phyloP scores from a whole-genome alignment of 2,797 vertebrate species.

The Columba guinea region DNA sequence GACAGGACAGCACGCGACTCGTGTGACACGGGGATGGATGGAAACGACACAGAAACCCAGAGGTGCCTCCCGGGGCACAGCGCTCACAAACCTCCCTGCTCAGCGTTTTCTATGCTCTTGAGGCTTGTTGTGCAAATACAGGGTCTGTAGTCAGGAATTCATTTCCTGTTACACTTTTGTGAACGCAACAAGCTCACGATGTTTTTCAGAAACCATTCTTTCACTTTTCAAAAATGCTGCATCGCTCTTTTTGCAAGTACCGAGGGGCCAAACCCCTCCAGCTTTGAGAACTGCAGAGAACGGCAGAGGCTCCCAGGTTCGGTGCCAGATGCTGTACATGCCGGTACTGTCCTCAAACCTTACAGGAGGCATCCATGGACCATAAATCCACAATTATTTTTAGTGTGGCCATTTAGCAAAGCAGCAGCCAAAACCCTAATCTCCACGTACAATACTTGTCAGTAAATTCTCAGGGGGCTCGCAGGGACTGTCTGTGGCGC shows the following conservation, averaged over 20 bases:
- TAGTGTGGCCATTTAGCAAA: not conserved
- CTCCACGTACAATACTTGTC: not conserved
- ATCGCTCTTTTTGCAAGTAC: not conserved
- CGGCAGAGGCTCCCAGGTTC: not conserved
- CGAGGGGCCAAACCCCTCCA: not conserved
- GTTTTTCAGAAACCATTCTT: not conserved
- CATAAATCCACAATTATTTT: not conserved
- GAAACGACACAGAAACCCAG: not conserved
- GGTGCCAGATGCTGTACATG: not conserved
- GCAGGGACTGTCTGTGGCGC: not conserved
- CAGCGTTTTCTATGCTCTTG: not conserved
- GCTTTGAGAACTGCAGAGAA: not conserved
- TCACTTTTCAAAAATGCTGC: not conserved
- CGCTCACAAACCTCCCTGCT: not conserved
- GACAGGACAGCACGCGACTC: constrained; percentile 11
- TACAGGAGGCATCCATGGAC: not conserved
- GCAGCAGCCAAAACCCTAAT: not conserved
- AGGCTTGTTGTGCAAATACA: not conserved
- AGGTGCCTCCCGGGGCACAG: not conserved
- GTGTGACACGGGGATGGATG: not conserved
- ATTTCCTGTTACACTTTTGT: not conserved
- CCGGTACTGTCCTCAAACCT: not conserved
- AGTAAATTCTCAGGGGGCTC: accelerated
- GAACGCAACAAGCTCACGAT: not conserved
- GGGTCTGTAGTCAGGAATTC: not conserved